Evolutionary conservation across 2,797 vertebrate species (phyloP).

Genomic region (Pterois miles): DNA sequence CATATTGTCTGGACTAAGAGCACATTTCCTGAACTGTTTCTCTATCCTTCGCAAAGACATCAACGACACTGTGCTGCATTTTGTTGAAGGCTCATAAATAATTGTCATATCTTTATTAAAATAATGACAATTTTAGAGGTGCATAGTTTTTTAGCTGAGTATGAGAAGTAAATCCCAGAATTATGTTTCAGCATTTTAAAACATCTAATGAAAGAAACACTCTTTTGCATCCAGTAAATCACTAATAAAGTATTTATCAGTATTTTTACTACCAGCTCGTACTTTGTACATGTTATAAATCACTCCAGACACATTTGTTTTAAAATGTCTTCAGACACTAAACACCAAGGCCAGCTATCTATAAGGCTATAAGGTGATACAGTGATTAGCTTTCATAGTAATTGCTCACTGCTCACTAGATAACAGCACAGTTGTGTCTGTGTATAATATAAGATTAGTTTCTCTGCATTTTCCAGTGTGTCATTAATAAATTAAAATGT

Average conservation of each 20-base stretch:
- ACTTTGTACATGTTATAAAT: conserved; percentile 46
- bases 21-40: too few relatives aligned
- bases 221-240: background rate
- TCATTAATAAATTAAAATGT: background rate
- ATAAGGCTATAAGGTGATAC: background rate
- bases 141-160: background rate
- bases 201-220: background rate
- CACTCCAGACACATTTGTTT: background rate
- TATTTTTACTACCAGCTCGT: background rate
- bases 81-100: too few relatives aligned
- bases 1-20: background rate
- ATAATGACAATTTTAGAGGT: background rate
- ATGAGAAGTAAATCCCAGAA: background rate
- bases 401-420: background rate
- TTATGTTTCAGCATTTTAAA: background rate
- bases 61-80: too few relatives aligned
- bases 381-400: background rate
- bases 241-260: background rate
- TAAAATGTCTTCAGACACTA: background rate
- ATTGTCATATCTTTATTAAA: too few relatives aligned
- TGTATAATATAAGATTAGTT: background rate
- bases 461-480: background rate
- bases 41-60: too few relatives aligned
- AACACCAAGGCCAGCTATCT: background rate
- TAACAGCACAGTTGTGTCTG: background rate